Evolutionary conservation across 1,140 invertebrate species (phyloP).

Genomic region (Lamellibrachia luymesi): DNA sequence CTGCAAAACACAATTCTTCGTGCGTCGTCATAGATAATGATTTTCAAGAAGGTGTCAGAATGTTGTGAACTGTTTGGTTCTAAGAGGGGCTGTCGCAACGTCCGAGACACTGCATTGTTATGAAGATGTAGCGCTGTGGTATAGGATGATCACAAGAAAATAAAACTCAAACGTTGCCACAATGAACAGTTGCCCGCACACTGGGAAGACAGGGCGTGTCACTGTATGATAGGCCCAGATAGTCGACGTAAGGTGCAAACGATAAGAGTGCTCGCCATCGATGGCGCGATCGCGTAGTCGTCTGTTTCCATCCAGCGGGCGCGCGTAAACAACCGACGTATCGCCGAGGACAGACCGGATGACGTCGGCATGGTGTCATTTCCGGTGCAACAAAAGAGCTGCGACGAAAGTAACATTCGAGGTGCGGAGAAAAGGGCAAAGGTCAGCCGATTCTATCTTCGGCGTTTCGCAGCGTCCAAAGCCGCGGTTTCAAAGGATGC

Average conservation of each 20-base stretch:
- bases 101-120: neutral
- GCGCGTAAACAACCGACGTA: neutral
- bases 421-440: neutral
- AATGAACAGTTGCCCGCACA: neutral
- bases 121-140: neutral
- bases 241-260: neutral
- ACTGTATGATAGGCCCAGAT: neutral
- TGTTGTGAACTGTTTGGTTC: neutral
- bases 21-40: neutral
- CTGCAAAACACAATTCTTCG: neutral
- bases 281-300: neutral
- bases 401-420: neutral
- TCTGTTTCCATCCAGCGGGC: neutral
- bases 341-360: neutral
- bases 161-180: neutral
- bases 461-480: neutral
- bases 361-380: neutral
- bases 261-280: neutral
- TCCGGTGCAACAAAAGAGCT: neutral
- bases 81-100: neutral
- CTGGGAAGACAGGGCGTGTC: neutral
- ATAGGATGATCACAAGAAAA: neutral
- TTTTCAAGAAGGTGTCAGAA: neutral
- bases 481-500: neutral
- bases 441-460: neutral